Base-by-base conservation (phyloP, 1,140 invertebrate genomes). In the Spodoptera litura region DNA sequence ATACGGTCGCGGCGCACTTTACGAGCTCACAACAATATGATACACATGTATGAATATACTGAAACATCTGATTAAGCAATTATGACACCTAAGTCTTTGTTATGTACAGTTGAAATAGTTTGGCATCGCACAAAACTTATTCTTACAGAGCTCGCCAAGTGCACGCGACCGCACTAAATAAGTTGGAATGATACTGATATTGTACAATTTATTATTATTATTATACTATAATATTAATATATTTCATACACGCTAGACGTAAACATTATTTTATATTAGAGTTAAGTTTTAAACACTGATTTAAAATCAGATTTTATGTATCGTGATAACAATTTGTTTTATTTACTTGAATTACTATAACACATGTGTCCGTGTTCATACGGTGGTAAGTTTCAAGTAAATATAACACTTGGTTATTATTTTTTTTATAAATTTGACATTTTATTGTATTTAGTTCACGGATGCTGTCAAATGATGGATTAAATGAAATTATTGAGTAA, bases 171-270 rank as follows among this genome's bases (percentile, higher is more conserved):
- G 25, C 15, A 1, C 5, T 75, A 74, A 56, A 73, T 70, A 64
- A 79, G 71, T 79, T 81, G 64, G 77, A 74, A 82, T 68, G 80
- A 87, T 85, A 86, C 83, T 83, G 85, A 87, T 83, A 84, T 85
- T 87, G 85, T 87, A 87, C 86, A 87, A 87, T 87, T 86, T 76
- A 76, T 71, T 35, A 81, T 70, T 68, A 44, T 44, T 44, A 44
- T 6, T 44, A 44, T 44, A 44, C 38, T 44, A 78, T 80, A 76
- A 83, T 84, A 85, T 81, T 88, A 88, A 87, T 85, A 87, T 91
- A 91, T 89, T 88, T 87, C 86, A 84, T 88, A 89, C 85, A 86
- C 79, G 79, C 81, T 91, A 91, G 89, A 73, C 53, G 20, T 81
- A 75, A 79, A 58, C 49, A 31, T 72, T 80, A 70, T 75, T 80